Evolutionary conservation across 1,140 invertebrate genomes (phyloP).

Genomic region (Pemphigus obesinymphae): DNA sequence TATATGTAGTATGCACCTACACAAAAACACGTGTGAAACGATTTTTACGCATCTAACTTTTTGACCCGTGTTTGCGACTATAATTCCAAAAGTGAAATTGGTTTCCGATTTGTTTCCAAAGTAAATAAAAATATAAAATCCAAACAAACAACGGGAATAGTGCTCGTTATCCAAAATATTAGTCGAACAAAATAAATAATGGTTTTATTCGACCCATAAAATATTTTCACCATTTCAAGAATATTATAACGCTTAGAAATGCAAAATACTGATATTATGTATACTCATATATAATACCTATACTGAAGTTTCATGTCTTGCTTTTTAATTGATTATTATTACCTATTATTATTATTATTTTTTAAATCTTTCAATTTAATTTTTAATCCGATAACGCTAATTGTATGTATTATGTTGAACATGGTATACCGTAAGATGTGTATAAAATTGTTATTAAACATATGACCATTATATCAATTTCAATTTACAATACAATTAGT

Average conservation of each 20-base stretch:
- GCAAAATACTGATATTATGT: too few relatives aligned
- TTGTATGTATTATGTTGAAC: too few relatives aligned
- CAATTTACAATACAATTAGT: too few relatives aligned
- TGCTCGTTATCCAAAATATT: constrained; percentile 23
- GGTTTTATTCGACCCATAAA: neutral
- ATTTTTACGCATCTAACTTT: neutral
- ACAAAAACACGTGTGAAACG: neutral
- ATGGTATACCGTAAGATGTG: too few relatives aligned
- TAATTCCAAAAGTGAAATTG: neutral
- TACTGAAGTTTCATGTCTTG: too few relatives aligned
- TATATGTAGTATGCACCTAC: neutral
- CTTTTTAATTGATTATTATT: too few relatives aligned
- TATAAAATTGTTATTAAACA: too few relatives aligned
- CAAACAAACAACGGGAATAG: neutral
- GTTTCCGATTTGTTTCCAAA: constrained; percentile 35
- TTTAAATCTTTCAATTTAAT: neutral
- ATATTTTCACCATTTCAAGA: neutral
- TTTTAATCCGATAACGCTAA: neutral
- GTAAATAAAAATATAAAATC: constrained; percentile 25
- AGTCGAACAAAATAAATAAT: constrained; percentile 20
- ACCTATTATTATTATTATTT: too few relatives aligned
- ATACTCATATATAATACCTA: too few relatives aligned
- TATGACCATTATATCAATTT: too few relatives aligned
- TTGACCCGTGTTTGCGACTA: neutral
- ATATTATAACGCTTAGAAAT: too few relatives aligned